These are phyloP conservation scores for Armadillidium nasatum DNA, from an alignment of 1,140 invertebrate genomes.

Conservation along the genomic window DNA sequence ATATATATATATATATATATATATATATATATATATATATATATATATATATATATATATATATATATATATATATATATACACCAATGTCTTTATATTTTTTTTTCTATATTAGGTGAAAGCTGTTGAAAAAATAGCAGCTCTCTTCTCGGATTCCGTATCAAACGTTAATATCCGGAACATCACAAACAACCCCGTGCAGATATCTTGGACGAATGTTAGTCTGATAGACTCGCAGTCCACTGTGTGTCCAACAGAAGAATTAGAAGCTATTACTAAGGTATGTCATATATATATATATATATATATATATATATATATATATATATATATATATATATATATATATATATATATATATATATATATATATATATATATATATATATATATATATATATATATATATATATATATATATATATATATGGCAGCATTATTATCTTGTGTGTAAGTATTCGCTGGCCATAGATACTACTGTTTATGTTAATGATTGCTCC, in stretches of 20 bases:
- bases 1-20: too few relatives aligned
- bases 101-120: conserved; percentile 10
- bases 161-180: conserved; percentile 34
- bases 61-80: too few relatives aligned
- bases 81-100: too few relatives aligned
- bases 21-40: too few relatives aligned
- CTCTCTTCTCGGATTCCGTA: conserved; percentile 26
- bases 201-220: conserved; percentile 76
- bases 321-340: neutral
- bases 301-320: neutral
- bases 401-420: too few relatives aligned
- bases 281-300: too few relatives aligned
- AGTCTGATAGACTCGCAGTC: conserved; percentile 62
- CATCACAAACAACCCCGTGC: conserved; percentile 34
- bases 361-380: neutral
- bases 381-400: neutral
- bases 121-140: conserved; percentile 38
- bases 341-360: neutral
- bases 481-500: too few relatives aligned
- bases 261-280: conserved; percentile 64
- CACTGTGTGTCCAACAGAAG: conserved; percentile 66
- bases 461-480: too few relatives aligned
- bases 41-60: too few relatives aligned
- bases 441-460: too few relatives aligned
- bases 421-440: too few relatives aligned